phyloP scores from a whole-genome alignment of 2,113 vertebrate species.

The Promerops cafer region DNA sequence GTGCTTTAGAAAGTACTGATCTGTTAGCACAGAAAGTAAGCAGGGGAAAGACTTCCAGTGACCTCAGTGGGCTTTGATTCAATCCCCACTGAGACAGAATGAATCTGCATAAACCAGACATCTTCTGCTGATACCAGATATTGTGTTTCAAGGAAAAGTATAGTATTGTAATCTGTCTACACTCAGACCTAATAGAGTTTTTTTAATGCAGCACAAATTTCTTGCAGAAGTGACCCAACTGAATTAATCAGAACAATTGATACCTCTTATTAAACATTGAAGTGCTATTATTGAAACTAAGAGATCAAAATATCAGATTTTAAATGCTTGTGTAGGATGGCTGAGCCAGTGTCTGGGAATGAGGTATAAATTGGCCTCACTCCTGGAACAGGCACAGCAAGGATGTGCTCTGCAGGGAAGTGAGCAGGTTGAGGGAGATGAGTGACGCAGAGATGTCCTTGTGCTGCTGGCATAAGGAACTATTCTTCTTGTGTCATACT shows the following conservation, averaged over 20 bases:
- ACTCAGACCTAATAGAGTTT: neutral
- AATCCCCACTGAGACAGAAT: neutral
- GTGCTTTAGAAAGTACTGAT: neutral
- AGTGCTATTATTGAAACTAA: neutral
- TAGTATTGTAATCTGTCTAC: neutral
- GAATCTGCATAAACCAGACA: neutral
- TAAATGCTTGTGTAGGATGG: accelerated
- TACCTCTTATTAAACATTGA: neutral
- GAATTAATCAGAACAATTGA: neutral
- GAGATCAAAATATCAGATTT: neutral
- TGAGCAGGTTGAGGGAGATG: neutral
- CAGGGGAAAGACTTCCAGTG: neutral
- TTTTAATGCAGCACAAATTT: neutral
- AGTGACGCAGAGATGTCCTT: accelerated
- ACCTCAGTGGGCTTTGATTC: neutral
- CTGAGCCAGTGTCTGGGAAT: no score
- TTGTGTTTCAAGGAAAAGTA: neutral
- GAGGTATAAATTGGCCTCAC: neutral
- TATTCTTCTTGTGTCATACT: accelerated
- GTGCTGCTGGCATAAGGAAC: neutral
- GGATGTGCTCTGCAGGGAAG: accelerated
- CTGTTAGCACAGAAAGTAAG: neutral
- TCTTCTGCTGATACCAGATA: neutral
- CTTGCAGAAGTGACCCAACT: neutral
- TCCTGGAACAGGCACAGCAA: no score